Base-by-base conservation (phyloP, 2,113 vertebrate genomes). In the Hippocampus abdominalis region DNA sequence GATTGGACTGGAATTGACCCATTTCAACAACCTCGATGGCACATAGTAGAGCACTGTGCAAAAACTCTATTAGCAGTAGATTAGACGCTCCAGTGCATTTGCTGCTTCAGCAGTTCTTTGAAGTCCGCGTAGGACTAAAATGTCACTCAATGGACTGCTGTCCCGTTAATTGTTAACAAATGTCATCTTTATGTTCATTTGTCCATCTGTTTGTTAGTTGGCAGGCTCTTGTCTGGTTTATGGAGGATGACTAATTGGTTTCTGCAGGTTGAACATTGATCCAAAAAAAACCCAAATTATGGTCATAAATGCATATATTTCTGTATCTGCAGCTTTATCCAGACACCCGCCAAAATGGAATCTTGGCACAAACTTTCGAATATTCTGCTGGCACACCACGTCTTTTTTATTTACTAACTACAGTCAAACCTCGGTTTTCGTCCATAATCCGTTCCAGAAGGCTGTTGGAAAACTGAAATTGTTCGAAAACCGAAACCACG, bases 71-170 rank as follows among this genome's bases (percentile, higher is more conserved):
- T 54, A 36, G 32, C 32, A 36, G 18, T 54, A 57, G 15, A 18
- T 60, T 18, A 60, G 27, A 60, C 18, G 57, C 57, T 32, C 57
- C 27, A 60, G 32, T 60, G 32, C 16, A 29, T 60, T 29, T 60
- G 57, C 57, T 60, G 12, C 57, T 60, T 60, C 18, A 60, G 57
- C 57, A 60, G 18, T 60, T 60, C 57, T 32, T 36, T 60, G 32
- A 60, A 20, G 57, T 20, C 27, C 8, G 18, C 7, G 9, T 60
- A 8, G 27, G 32, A 32, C 16, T 32, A 7, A 60, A 60, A 60
- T 60, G 25, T 60, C 57, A 60, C 27, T 60, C 57, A 60, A 15
- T 32, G 57, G 57, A 32, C 27, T 60, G 56, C 15, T 18, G 15
- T 20, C 27, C 15, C 1, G 15, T 60, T 60, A 16, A 60, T 32